Conservation (phyloP, 2,888 invertebrate species). For the Cephus runcator region DNA sequence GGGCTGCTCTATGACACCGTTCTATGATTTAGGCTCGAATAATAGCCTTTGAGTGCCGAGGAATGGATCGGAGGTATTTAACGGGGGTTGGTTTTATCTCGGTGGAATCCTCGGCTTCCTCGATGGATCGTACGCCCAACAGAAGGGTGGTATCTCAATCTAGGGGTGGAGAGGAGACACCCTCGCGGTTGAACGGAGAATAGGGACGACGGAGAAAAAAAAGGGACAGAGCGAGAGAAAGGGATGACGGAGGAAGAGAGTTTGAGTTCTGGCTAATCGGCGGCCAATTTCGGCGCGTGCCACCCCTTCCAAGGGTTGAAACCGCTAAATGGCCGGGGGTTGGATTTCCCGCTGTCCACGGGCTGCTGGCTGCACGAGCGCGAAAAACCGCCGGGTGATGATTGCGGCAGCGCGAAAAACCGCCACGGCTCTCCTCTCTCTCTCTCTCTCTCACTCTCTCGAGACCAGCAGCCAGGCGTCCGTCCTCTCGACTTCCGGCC, state of each 20-base stretch:
- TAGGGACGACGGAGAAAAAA: background rate
- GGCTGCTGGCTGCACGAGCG: constrained; percentile 29
- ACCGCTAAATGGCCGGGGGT: background rate
- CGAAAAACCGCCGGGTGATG: constrained; percentile 47
- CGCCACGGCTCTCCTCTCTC: constrained; percentile 29
- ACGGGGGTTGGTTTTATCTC: background rate
- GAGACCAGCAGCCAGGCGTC: constrained; percentile 9
- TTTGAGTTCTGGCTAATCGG: constrained; percentile 36
- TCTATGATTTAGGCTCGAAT: background rate
- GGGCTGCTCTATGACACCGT: background rate
- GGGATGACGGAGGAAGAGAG: background rate
- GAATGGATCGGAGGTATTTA: background rate
- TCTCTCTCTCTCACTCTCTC: background rate
- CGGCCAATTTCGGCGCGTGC: constrained; percentile 55
- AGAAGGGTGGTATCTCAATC: background rate
- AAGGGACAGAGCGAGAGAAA: background rate
- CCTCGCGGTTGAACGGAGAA: background rate
- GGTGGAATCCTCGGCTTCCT: background rate
- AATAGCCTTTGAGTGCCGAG: background rate
- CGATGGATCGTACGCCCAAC: background rate
- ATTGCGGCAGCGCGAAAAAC: constrained; percentile 49
- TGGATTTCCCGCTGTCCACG: constrained; percentile 31
- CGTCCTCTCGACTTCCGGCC: background rate
- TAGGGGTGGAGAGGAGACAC: background rate
- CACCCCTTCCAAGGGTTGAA: constrained; percentile 16